Percentiles rank a stretch among this genome's conserved stretches.
phyloP scores from a whole-genome alignment of 2,888 invertebrate species.

The Auanema sp. region DNA sequence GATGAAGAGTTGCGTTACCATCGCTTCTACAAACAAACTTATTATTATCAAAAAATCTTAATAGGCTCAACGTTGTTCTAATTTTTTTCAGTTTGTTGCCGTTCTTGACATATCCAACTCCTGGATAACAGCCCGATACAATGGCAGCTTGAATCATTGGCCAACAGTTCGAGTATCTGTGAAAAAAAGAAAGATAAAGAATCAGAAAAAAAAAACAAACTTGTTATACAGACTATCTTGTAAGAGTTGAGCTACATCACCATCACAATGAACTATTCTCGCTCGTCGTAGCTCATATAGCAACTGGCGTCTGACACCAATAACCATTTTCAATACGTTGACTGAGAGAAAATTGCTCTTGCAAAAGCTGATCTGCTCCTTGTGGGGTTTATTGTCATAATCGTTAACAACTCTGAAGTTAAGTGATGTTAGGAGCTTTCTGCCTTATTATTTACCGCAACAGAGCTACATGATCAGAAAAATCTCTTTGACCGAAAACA shows the following conservation, averaged over 20 bases:
- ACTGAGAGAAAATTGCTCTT: conserved; percentile 77
- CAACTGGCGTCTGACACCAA: conserved; percentile 71
- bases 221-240: conserved; percentile 22
- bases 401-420: conserved; percentile 19
- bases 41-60: background rate
- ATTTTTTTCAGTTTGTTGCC: conserved; percentile 52
- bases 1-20: conserved; percentile 43
- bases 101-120: conserved; percentile 74
- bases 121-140: conserved; percentile 86
- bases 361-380: conserved; percentile 67
- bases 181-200: conserved; percentile 3
- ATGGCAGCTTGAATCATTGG: conserved; percentile 87
- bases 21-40: conserved; percentile 31
- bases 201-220: conserved; percentile 7
- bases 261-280: conserved; percentile 32
- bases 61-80: conserved; percentile 36
- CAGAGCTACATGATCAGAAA: conserved; percentile 87
- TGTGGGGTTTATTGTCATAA: conserved; percentile 11
- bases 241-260: conserved; percentile 16
- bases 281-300: conserved; percentile 54
- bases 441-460: conserved; percentile 68
- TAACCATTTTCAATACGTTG: conserved; percentile 86
- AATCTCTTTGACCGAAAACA: conserved; percentile 76
- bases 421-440: background rate
- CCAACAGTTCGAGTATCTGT: conserved; percentile 76